Conservation (phyloP, 2,113 vertebrate genomes). For the Chlorodrepanis virens region DNA sequence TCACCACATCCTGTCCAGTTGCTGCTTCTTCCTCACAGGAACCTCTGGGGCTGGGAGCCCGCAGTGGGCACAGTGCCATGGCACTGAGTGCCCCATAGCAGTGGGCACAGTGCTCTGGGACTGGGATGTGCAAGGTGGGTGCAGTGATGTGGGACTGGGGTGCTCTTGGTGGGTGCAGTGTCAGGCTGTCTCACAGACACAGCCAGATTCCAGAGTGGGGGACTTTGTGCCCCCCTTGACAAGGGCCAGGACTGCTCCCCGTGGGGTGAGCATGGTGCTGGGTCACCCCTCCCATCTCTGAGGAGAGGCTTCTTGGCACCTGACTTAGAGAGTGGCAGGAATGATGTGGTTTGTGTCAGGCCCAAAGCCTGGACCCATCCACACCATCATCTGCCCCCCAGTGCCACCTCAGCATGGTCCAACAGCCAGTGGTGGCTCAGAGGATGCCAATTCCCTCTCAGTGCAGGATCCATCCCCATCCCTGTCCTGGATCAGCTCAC, state of each 20-base stretch:
- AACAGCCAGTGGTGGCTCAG: fast-evolving
- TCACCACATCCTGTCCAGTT: too few species aligned
- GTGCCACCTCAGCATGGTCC: not conserved
- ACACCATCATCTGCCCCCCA: fast-evolving
- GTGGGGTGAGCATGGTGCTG: fast-evolving
- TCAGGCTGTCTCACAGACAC: not conserved
- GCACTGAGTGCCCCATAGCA: not conserved
- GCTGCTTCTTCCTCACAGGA: not conserved
- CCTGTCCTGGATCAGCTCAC: not conserved
- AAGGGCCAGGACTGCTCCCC: not conserved
- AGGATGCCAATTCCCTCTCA: not conserved
- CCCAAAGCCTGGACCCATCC: not conserved
- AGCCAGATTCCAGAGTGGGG: not conserved
- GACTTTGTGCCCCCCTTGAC: not conserved
- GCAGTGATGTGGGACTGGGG: not conserved
- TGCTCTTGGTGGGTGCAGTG: not conserved
- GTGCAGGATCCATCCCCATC: not conserved
- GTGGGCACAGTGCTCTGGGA: not conserved
- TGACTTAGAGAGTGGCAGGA: not conserved
- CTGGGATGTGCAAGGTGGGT: fast-evolving
- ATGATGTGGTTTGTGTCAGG: not conserved
- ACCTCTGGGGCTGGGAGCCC: not conserved
- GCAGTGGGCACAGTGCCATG: not conserved
- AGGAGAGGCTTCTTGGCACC: not conserved
- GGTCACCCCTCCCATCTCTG: fast-evolving